These are phyloP conservation scores for Muntiacus muntjak DNA, from an alignment of 2,113 vertebrate species.

Conservation along the genomic window DNA sequence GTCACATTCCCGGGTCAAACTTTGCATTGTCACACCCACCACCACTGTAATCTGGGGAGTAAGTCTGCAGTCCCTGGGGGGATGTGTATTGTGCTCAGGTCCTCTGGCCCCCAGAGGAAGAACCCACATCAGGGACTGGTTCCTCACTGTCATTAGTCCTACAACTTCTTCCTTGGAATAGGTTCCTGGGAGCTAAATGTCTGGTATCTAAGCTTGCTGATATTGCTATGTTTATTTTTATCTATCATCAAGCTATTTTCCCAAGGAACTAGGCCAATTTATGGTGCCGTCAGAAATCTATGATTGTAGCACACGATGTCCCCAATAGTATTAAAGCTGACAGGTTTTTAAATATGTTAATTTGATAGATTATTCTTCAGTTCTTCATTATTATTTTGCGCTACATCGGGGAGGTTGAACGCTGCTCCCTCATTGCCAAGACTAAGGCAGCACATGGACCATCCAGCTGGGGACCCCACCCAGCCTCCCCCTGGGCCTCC, in stretches of 20 bases:
- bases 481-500: background rate
- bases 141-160: too few relatives aligned
- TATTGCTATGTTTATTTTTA: background rate
- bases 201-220: background rate
- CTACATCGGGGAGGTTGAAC: rapidly evolving
- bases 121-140: rapidly evolving
- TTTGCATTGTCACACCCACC: rapidly evolving
- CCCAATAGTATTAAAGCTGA: background rate
- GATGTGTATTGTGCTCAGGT: rapidly evolving
- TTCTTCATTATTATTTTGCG: too few relatives aligned
- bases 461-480: rapidly evolving
- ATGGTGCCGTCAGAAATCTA: background rate
- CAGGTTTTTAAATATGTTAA: background rate
- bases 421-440: rapidly evolving
- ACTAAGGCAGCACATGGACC: rapidly evolving
- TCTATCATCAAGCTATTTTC: background rate
- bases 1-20: rapidly evolving
- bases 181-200: background rate
- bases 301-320: rapidly evolving
- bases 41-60: background rate
- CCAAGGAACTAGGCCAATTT: background rate
- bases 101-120: rapidly evolving
- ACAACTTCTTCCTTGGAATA: background rate
- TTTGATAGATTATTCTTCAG: background rate
- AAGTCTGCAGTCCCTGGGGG: background rate